These are phyloP conservation scores for Lophotis ruficrista DNA, from an alignment of 2,113 vertebrate species.

Conservation along the genomic window DNA sequence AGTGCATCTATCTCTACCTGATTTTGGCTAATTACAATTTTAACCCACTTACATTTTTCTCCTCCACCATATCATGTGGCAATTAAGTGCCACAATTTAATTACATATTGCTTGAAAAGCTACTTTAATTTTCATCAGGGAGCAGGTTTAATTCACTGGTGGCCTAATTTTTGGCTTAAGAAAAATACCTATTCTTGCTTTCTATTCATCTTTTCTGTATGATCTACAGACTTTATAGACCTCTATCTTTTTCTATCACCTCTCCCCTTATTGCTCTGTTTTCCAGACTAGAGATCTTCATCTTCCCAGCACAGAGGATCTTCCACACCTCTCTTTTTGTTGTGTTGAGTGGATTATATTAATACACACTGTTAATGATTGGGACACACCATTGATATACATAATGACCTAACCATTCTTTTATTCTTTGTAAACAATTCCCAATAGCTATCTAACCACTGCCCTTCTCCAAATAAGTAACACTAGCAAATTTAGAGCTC, in stretches of 20 bases:
- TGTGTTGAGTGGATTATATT: not conserved
- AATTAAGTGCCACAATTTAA: conserved; percentile 16
- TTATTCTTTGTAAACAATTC: not conserved
- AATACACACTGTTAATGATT: not conserved
- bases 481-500: not conserved
- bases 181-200: not conserved
- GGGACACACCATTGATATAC: not conserved
- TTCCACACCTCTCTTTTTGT: not conserved
- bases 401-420: not conserved
- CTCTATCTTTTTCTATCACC: not conserved
- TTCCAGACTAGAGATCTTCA: not conserved
- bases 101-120: not conserved
- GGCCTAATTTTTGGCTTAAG: not conserved
- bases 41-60: not conserved
- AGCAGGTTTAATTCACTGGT: not conserved
- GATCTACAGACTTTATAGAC: not conserved
- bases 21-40: not conserved
- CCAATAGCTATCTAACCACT: not conserved
- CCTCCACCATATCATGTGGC: not conserved
- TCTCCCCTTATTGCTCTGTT: not conserved
- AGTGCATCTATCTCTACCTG: not conserved
- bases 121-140: not conserved
- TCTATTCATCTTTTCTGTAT: not conserved
- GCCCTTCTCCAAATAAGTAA: not conserved
- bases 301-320: not conserved